phyloP scores from a whole-genome alignment of 2,797 vertebrate genomes.

The Threskiornis aethiopicus region DNA sequence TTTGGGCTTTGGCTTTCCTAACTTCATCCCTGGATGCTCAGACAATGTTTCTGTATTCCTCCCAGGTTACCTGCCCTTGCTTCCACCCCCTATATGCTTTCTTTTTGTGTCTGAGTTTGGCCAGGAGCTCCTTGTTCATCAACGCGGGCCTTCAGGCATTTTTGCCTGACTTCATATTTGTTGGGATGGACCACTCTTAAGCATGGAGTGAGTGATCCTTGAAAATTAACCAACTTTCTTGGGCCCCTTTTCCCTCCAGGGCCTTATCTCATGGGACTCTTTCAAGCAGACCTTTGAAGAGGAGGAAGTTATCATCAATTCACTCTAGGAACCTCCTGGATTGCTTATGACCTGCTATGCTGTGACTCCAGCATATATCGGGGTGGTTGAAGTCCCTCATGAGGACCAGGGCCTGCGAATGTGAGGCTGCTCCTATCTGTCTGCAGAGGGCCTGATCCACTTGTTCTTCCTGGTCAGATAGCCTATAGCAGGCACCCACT shows the following conservation, averaged over 20 bases:
- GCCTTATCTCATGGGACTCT: background rate
- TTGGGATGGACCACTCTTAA: background rate
- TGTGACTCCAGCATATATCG: background rate
- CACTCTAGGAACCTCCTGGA: background rate
- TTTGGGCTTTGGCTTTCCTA: background rate
- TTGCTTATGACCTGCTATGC: background rate
- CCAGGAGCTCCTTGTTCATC: background rate
- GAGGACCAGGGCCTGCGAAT: background rate
- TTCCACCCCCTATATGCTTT: background rate
- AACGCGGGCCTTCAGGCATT: rapidly evolving
- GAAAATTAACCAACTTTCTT: background rate
- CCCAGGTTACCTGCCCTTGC: background rate
- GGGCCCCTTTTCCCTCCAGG: background rate
- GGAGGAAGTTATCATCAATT: background rate
- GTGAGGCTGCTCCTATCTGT: background rate
- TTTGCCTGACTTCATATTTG: background rate
- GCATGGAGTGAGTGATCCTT: background rate
- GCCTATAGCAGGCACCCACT: background rate
- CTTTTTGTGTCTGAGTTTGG: background rate
- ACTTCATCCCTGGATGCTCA: background rate
- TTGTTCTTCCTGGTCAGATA: background rate
- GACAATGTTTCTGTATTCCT: background rate
- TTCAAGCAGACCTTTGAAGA: too few species aligned
- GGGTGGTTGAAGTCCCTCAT: background rate
- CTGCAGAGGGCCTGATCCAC: background rate